Base-by-base conservation (phyloP, 2,888 invertebrate species). In the Priapulus caudatus region DNA sequence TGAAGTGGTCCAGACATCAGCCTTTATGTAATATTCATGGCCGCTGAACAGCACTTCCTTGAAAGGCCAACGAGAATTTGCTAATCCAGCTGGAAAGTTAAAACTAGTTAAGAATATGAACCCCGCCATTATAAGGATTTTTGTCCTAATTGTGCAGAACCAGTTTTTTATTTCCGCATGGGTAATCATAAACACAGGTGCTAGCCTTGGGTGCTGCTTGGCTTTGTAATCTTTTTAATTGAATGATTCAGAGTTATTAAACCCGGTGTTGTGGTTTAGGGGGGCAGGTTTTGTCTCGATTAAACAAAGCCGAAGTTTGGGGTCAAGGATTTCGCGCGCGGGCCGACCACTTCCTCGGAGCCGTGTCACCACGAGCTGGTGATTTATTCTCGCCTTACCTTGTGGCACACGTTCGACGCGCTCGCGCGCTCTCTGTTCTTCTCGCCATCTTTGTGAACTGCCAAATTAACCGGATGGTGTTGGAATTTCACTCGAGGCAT, bases 71-170 rank as follows among this genome's bases (percentile, higher is more conserved):
- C 33, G 10, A 33, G n/a, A 33, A 33, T 33, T 33, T 33, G 33
- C 33, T 33, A 33, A 33, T 33, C 33, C 33, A 33, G n/a, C 33
- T 33, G 33, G 33, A 33, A 33, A 33, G 33, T 33, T 33, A n/a
- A 33, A n/a, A 33, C 33, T 33, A 10, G 33, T 33, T 33, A 33
- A 33, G 33, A 10, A 33, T 33, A 33, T 33, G 33, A 33, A 33
- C 33, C 33, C n/a, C 10, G 33, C n/a, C 10, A 10, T 33, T 33
- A 33, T 33, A 33, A 33, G 33, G 33, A 33, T 33, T 33, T 33
- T 33, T 33, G 33, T 33, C 33, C 33, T 33, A 33, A 33, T 33
- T 33, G 33, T 33, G 10, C 33, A 33, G n/a, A 33, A 33, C 33
- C 33, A 33, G 33, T 33, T 33, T 33, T 33, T 33, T 33, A 33